A percentile compares a stretch with the other conserved stretches of the same genome.
These are phyloP conservation scores for Larimichthys crocea DNA, from an alignment of 2,113 vertebrate genomes.

Conservation along the genomic window DNA sequence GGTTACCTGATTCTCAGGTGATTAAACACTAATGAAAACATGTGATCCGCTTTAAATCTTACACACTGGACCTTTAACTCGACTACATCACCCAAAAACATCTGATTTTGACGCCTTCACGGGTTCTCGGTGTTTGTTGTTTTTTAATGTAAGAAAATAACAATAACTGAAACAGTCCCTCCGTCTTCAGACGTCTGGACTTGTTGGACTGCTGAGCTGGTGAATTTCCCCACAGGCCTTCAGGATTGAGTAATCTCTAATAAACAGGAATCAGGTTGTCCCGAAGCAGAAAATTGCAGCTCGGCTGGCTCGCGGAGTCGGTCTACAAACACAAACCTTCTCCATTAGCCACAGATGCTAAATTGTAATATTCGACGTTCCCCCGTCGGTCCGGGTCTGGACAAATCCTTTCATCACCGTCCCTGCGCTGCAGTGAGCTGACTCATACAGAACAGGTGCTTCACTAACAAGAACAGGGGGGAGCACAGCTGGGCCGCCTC, in stretches of 20 bases:
- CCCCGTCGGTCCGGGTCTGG: background rate
- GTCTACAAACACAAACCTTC: background rate
- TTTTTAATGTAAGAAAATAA: too few relatives aligned
- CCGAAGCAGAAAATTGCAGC: background rate
- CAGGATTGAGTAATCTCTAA: background rate
- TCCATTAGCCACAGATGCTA: conserved; percentile 19
- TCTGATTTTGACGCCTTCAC: too few relatives aligned
- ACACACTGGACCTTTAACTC: too few relatives aligned
- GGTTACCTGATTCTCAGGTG: too few relatives aligned
- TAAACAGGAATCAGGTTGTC: background rate
- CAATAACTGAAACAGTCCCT: too few relatives aligned
- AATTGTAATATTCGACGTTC: background rate
- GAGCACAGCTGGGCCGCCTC: conserved; percentile 45
- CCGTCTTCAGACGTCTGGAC: too few relatives aligned
- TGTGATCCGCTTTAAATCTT: too few relatives aligned
- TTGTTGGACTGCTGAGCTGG: background rate
- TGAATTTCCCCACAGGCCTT: background rate
- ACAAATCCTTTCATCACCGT: conserved; percentile 35
- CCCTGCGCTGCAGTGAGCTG: conserved; percentile 29
- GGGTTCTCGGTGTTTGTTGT: too few relatives aligned
- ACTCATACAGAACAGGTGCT: conserved; percentile 59
- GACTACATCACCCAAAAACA: too few relatives aligned
- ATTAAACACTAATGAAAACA: too few relatives aligned
- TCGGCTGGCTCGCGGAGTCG: background rate
- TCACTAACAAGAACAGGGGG: conserved; percentile 14